phyloP scores from a whole-genome alignment of 2,113 vertebrate genomes.

The Tretioscincus oriximinensis region DNA sequence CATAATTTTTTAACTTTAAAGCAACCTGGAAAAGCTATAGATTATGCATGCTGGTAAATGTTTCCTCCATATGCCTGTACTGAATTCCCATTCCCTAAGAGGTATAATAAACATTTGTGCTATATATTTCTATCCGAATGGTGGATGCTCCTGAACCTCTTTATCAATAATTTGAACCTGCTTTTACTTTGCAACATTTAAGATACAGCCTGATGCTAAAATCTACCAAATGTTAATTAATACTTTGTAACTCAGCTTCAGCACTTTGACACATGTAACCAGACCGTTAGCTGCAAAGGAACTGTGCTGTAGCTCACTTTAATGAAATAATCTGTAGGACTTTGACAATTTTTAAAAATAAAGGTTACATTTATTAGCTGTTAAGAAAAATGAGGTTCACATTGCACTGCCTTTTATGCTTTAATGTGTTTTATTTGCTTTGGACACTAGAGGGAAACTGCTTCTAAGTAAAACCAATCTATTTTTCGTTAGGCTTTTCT shows the following conservation, averaged over 20 bases:
- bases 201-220: background rate
- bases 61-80: background rate
- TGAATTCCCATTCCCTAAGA: background rate
- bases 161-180: background rate
- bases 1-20: background rate
- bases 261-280: background rate
- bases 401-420: background rate
- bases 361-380: background rate
- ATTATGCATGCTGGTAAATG: no score
- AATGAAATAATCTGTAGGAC: background rate
- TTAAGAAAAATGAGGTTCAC: background rate
- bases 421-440: background rate
- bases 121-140: background rate
- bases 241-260: background rate
- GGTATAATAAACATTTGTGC: background rate
- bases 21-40: background rate
- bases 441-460: slow-evolving; percentile 25
- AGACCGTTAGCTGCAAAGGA: background rate
- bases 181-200: background rate
- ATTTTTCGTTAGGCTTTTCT: background rate
- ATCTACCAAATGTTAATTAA: background rate
- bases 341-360: background rate
- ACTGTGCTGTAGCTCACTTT: background rate
- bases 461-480: background rate
- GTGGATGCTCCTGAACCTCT: background rate